Evolutionary conservation across 2,113 vertebrate species (phyloP).

Genomic region (Anser brachyrhynchus): DNA sequence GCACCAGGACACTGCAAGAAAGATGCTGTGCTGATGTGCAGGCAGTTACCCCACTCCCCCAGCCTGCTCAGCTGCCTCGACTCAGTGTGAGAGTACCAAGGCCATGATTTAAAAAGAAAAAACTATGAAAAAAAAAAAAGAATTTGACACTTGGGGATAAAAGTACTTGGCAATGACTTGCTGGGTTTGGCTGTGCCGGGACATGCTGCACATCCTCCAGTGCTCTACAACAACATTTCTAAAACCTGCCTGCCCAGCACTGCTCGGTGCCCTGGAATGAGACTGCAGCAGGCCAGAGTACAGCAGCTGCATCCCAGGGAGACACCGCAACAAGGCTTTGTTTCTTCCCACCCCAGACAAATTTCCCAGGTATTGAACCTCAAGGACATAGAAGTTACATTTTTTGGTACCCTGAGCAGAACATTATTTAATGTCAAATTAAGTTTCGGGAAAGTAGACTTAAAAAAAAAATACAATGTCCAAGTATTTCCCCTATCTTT

Average conservation of each 20-base stretch:
- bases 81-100: background rate
- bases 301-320: background rate
- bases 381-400: background rate
- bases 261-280: background rate
- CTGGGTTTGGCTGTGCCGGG: background rate
- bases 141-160: background rate
- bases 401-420: background rate
- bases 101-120: background rate
- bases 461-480: background rate
- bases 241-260: background rate
- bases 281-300: background rate
- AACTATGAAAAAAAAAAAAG: background rate
- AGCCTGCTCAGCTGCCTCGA: background rate
- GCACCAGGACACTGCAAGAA: rapidly evolving
- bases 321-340: rapidly evolving
- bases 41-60: background rate
- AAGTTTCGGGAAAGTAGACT: background rate
- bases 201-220: background rate
- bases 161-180: background rate
- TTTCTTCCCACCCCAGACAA: background rate
- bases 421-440: background rate
- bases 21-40: rapidly evolving
- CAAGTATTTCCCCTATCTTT: background rate
- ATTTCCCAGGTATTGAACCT: background rate
- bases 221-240: background rate